phyloP scores from a whole-genome alignment of 2,113 vertebrate genomes.

The Trogon melanurus region DNA sequence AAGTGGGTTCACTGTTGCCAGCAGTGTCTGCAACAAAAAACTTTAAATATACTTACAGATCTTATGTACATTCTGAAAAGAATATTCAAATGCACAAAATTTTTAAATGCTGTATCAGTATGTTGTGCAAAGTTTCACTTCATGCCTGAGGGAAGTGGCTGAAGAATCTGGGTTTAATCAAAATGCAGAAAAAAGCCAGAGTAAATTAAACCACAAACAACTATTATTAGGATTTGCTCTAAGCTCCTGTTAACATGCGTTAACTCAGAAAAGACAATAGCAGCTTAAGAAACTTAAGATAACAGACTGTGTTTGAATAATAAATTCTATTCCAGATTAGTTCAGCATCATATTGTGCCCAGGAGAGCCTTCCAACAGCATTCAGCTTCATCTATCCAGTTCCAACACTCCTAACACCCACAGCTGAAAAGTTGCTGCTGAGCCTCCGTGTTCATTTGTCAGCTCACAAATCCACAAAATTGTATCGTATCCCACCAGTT shows the following conservation, averaged over 20 bases:
- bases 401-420: background rate
- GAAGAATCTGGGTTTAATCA: background rate
- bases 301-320: background rate
- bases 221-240: background rate
- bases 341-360: background rate
- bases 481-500: background rate
- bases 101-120: background rate
- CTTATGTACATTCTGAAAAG: background rate
- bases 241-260: background rate
- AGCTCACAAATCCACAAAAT: background rate
- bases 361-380: background rate
- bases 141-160: background rate
- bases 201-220: background rate
- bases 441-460: background rate
- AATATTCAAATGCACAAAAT: background rate
- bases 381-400: background rate
- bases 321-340: background rate
- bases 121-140: background rate
- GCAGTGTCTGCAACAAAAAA: background rate
- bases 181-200: background rate
- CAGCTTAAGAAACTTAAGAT: background rate
- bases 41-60: background rate
- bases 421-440: background rate
- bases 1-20: background rate
- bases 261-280: background rate